Evolutionary conservation across 2,888 invertebrate species (phyloP), one percentile per base, ranked within the genome.

Genomic region (Phortica okadai): DNA sequence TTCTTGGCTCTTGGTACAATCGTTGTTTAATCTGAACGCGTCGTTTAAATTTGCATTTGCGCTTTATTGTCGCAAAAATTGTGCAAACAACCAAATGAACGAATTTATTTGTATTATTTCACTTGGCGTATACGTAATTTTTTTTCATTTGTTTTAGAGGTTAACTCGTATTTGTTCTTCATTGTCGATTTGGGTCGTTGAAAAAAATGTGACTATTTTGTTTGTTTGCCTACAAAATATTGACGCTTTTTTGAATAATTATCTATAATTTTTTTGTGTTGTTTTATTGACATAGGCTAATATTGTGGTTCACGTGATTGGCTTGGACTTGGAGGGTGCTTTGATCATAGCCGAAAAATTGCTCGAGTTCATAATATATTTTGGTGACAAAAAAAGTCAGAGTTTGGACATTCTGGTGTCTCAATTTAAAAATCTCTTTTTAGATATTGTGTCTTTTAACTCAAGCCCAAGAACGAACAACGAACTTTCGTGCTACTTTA

Each of bases 81-180:
- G 67, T 62, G 62, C 62, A 42, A 42, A 44, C 14, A 67, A 42
- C 11, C 10, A 67, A 42, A 42, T 44, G 14, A 59, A n/a, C 25
- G 59, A 59, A 59, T 67, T 67, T 67, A 45, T 45, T 67, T 67
- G 44, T 67, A 16, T 44, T 14, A 42, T n/a, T 25, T 8, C 4
- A 62, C 62, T n/a, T 8, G 16, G 62, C 62, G 42, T 42, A 67
- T 67, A 14, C 44, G 44, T 67, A 16, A 44, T 44, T 16, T 67
- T 67, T 67, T n/a, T 42, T 41, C 41, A 44, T 58, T 54, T 54
- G 44, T 73, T 83, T 84, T 86, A 77, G 77, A 88, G 85, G 85
- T 85, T 85, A 86, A 84, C 78, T 78, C 80, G 78, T 88, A 85
- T 88, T 85, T 85, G 83, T 83, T 76, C 77, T 41, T 41, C 6